Conservation (phyloP, 2,113 vertebrate genomes). For the Lepisosteus osseus region DNA sequence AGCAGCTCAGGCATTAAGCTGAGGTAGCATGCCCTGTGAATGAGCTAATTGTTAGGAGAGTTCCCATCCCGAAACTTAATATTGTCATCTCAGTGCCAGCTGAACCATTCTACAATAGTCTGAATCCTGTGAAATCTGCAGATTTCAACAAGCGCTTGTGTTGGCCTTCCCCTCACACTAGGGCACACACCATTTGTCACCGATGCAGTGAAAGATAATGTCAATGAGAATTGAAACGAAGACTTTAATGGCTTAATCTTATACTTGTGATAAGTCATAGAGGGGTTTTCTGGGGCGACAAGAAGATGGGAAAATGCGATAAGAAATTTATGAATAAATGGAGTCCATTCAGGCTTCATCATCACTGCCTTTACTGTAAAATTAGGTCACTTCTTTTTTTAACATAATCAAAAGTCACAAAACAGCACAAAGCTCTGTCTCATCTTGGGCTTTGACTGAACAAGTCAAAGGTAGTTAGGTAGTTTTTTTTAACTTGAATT, state of each 20-base stretch:
- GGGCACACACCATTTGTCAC: conserved; percentile 6
- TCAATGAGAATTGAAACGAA: conserved; percentile 24
- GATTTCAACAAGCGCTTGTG: neutral
- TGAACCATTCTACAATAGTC: neutral
- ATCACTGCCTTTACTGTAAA: conserved; percentile 15
- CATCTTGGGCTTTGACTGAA: neutral
- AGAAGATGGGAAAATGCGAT: neutral
- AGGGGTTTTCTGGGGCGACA: conserved; percentile 13
- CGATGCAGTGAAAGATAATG: neutral
- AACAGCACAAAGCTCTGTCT: neutral
- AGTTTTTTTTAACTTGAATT: neutral
- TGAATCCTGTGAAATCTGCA: conserved; percentile 8
- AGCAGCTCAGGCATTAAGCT: neutral
- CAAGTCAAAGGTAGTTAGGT: neutral
- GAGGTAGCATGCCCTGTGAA: conserved; percentile 12
- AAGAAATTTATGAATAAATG: conserved; percentile 13
- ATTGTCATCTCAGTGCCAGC: neutral
- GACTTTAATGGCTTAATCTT: conserved; percentile 23
- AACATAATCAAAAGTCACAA: neutral
- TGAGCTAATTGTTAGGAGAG: conserved; percentile 20
- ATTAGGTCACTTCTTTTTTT: conserved; percentile 18
- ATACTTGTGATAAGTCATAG: conserved; percentile 16
- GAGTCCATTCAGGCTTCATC: conserved; percentile 9
- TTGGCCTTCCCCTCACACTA: neutral
- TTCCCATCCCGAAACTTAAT: conserved; percentile 26